Base-by-base conservation (phyloP, 2,888 invertebrate species). In the Orchesellides sinensis region DNA sequence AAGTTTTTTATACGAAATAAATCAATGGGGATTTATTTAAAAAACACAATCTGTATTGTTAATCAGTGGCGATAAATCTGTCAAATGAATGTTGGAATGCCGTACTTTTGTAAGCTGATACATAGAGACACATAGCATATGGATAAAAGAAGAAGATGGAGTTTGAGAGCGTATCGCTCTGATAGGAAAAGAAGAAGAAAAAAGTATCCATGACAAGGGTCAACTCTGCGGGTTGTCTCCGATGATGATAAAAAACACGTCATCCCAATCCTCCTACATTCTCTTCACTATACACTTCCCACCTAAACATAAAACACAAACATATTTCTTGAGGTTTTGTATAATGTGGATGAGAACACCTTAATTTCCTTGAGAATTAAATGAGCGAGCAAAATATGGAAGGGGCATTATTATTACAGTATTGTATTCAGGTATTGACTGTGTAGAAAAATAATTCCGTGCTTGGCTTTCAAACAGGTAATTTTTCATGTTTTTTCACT, bases 11-110 rank as follows among this genome's bases (percentile, higher is more conserved):
- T 88, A 88, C 83, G 88, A 88, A 88, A 88, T 88, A 88, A 88
- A 88, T 88, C 88, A 88, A 88, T 88, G 87, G 87, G 88, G 88
- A 88, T 88, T 88, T 88, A 88, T 87, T 88, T 88, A 87, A 87
- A 88, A 88, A 88, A 88, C 88, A 87, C 87, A 88, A 88, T 88
- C 88, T 88, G 88, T 88, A 88, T 88, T 88, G 87, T 88, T 87
- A 88, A 88, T 88, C 88, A 88, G 86, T 86, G 87, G 88, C 88
- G 87, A 88, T 88, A 88, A 88, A 88, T 88, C 88, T 88, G 88
- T 88, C 88, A 88, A 88, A 88, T 87, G 86, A 87, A 88, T 88
- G 87, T 86, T 87, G 88, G 88, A 88, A 88, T 88, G 88, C 87
- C 87, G 88, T 88, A 87, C 78, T 87, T 87, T 87, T 88, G 88